Evolutionary conservation across 2,113 vertebrate genomes (phyloP), one percentile per base, ranked within the genome.

Genomic region (Pelmatolapia mariae): DNA sequence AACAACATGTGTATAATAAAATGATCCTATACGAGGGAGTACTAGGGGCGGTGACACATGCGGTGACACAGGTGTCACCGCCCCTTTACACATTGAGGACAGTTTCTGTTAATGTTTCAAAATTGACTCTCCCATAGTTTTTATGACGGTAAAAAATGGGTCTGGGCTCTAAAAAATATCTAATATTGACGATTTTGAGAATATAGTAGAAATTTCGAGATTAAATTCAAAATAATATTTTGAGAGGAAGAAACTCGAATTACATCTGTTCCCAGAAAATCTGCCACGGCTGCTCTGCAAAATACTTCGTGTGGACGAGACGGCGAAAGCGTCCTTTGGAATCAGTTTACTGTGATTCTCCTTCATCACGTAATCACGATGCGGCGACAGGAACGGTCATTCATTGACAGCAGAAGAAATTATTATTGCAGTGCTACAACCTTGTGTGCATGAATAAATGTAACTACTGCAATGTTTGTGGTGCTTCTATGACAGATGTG

Each of bases 381-480:
- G 29, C 9, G n/a, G n/a, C n/a, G n/a, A n/a, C n/a, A n/a, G n/a
- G n/a, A n/a, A n/a, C n/a, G n/a, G n/a, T n/a, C n/a, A n/a, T n/a
- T n/a, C n/a, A n/a, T n/a, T n/a, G n/a, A n/a, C n/a, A n/a, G n/a
- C n/a, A n/a, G n/a, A n/a, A n/a, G n/a, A n/a, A n/a, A n/a, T n/a
- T n/a, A n/a, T n/a, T n/a, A n/a, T n/a, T n/a, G n/a, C n/a, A n/a
- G n/a, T n/a, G n/a, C n/a, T n/a, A n/a, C n/a, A n/a, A n/a, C n/a
- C n/a, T n/a, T n/a, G n/a, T n/a, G n/a, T n/a, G 0, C 54, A 57
- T 57, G 54, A 57, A 57, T 57, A 12, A 57, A 0, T 57, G 54
- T 26, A 57, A 15, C 24, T 57, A 57, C 54, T 15, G 4, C 54
- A 57, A 8, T 26, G 54, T 57, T 26, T 57, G 54, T 2, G 54